These are phyloP conservation scores for Leuciscus idus DNA, from an alignment of 2,113 vertebrate genomes.

Conservation along the genomic window DNA sequence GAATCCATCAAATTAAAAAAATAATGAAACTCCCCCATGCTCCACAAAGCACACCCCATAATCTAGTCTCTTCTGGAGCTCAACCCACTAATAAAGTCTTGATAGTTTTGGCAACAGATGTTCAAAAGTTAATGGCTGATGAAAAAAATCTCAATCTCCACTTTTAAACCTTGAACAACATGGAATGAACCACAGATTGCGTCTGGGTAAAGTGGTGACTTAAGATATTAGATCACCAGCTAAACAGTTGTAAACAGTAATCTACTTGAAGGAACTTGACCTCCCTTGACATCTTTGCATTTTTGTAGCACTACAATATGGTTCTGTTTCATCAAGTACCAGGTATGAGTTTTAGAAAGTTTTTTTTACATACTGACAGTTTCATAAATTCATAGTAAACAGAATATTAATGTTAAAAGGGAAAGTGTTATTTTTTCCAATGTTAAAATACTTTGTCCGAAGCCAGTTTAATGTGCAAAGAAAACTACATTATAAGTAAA, in stretches of 20 bases:
- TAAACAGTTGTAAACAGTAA: constrained; percentile 68
- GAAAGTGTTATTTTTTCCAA: not conserved
- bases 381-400: not conserved
- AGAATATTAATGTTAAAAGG: not conserved
- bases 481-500: not conserved
- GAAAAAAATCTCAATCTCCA: constrained; percentile 60
- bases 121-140: constrained; percentile 58
- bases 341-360: not conserved
- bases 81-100: constrained; percentile 63
- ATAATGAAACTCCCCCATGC: constrained; percentile 38
- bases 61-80: constrained; percentile 58
- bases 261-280: constrained; percentile 56
- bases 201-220: constrained; percentile 47
- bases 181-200: constrained; percentile 63
- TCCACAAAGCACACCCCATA: constrained; percentile 43
- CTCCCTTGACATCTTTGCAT: constrained; percentile 64
- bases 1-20: constrained; percentile 67
- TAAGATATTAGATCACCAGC: constrained; percentile 69
- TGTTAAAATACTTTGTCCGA: not conserved
- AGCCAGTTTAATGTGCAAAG: not conserved
- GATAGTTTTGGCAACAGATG: constrained; percentile 69
- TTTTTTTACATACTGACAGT: not conserved
- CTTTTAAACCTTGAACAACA: constrained; percentile 58
- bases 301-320: constrained; percentile 61
- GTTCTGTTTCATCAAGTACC: not conserved